Conservation (phyloP, 2,797 vertebrate genomes). For the Alcedo quadribrachys region DNA sequence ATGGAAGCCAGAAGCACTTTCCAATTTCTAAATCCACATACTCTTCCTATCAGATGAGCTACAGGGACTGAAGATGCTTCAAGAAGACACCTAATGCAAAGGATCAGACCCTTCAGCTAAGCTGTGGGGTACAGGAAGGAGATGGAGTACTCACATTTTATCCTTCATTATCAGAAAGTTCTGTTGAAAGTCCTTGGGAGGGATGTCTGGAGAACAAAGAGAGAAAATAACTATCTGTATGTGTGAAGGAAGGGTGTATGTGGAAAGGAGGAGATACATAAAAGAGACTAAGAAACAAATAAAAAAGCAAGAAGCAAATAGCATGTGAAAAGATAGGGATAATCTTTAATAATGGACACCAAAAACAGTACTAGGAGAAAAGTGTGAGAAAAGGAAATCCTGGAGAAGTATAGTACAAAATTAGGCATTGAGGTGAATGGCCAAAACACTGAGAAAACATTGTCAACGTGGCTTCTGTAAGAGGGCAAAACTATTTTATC, state of each 20-base stretch:
- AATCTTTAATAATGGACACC: neutral
- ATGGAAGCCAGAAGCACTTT: neutral
- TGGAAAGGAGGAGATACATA: neutral
- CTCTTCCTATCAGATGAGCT: neutral
- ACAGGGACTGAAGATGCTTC: neutral
- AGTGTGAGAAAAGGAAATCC: neutral
- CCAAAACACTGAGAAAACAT: neutral
- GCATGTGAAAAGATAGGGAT: neutral
- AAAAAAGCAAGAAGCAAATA: neutral
- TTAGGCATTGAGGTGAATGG: neutral
- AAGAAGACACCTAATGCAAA: neutral
- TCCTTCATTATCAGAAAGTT: neutral
- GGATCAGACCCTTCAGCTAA: neutral
- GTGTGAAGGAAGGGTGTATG: neutral
- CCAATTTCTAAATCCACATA: neutral
- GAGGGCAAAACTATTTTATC: neutral
- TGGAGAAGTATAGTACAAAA: neutral
- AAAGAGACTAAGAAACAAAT: neutral
- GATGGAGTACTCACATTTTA: accelerated
- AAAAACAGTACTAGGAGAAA: neutral
- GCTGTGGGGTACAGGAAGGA: neutral
- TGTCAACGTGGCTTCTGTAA: neutral
- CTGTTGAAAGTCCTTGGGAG: neutral
- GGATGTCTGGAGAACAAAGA: neutral
- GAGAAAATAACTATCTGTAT: neutral